These are phyloP conservation scores for Drosophila saltans DNA, from an alignment of 1,140 invertebrate species.

Conservation along the genomic window DNA sequence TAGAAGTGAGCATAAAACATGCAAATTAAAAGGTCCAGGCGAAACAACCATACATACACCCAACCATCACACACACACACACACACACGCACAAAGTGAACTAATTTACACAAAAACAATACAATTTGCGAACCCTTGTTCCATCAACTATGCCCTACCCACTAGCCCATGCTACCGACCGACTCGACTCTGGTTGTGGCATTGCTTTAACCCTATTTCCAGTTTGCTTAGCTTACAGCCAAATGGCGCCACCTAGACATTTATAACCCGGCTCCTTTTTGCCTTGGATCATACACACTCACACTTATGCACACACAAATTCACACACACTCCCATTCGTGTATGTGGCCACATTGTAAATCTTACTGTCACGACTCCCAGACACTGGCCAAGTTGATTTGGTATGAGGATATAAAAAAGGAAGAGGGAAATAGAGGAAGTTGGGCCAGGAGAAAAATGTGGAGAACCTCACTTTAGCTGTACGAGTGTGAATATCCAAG, in stretches of 20 bases:
- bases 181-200: slow-evolving; percentile 19
- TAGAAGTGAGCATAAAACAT: slow-evolving; percentile 81
- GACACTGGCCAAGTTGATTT: slow-evolving; percentile 65
- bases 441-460: not conserved
- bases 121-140: slow-evolving; percentile 79
- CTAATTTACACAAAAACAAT: slow-evolving; percentile 82
- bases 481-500: slow-evolving; percentile 51
- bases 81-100: slow-evolving; percentile 63
- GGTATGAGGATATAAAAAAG: not conserved
- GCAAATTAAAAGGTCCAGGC: slow-evolving; percentile 80
- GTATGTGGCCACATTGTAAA: slow-evolving; percentile 72
- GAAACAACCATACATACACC: slow-evolving; percentile 60
- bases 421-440: slow-evolving; percentile 4
- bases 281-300: not conserved
- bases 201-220: slow-evolving; percentile 63
- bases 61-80: slow-evolving; percentile 38
- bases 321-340: slow-evolving; percentile 40
- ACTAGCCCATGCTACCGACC: not conserved
- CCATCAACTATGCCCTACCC: slow-evolving; percentile 17
- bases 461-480: slow-evolving; percentile 21
- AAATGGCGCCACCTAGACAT: slow-evolving; percentile 78
- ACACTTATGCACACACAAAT: not conserved
- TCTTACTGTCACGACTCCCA: slow-evolving; percentile 73
- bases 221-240: slow-evolving; percentile 61
- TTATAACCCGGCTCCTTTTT: slow-evolving; percentile 57